Conservation (phyloP, 1,140 invertebrate species). For the Papilio aristodemus region DNA sequence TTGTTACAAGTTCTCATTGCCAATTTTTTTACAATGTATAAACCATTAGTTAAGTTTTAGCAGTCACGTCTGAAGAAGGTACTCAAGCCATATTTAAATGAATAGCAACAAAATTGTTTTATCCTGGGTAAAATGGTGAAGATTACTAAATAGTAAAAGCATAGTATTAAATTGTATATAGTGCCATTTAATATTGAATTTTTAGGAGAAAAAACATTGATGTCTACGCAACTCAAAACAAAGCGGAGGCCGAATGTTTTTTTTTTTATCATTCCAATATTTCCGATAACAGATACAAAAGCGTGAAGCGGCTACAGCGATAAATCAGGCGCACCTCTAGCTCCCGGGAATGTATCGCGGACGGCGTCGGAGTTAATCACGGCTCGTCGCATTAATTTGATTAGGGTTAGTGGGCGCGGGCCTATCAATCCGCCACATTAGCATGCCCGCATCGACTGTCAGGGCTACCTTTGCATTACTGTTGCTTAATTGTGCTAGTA, state of each 20-base stretch:
- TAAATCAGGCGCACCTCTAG: constrained; percentile 70
- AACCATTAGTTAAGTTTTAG: no score
- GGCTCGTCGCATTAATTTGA: constrained; percentile 75
- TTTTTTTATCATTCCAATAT: constrained; percentile 24
- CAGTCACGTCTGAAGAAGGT: no score
- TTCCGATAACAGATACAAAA: constrained; percentile 46
- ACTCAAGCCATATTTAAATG: not conserved
- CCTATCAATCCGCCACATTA: constrained; percentile 75
- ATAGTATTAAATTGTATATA: no score
- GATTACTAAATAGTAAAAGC: no score
- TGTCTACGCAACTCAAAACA: not conserved
- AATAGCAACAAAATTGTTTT: not conserved
- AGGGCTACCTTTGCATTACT: constrained; percentile 50
- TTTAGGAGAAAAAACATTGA: not conserved
- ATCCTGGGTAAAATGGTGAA: no score
- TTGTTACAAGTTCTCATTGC: not conserved
- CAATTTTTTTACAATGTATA: no score
- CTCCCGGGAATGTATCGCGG: constrained; percentile 72
- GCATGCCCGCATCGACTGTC: constrained; percentile 54
- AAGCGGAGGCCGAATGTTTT: not conserved
- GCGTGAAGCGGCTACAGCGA: constrained; percentile 55
- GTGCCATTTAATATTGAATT: no score
- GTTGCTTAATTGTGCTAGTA: constrained; percentile 21
- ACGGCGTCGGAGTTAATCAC: constrained; percentile 67
- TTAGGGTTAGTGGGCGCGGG: constrained; percentile 79